Percentiles rank a stretch among this genome's conserved stretches.
Evolutionary conservation across 2,113 vertebrate genomes (phyloP).

Genomic region (Amazona vittata): DNA sequence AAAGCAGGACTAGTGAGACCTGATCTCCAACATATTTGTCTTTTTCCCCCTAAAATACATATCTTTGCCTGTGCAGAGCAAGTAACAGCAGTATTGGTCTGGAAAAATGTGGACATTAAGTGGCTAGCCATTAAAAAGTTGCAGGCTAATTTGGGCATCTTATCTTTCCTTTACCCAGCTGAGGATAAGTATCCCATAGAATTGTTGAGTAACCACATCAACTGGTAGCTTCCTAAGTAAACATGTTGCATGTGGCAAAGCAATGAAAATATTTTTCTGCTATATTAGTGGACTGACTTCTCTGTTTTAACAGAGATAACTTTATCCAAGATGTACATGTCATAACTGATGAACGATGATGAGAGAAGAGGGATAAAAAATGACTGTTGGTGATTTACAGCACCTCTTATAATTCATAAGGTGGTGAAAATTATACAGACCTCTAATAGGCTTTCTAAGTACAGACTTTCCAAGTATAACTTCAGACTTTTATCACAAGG

Average conservation of each 20-base stretch:
- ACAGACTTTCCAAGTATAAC: slow-evolving; percentile 30
- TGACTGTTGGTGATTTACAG: not conserved
- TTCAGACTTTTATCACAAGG: not conserved
- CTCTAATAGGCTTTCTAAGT: slow-evolving; percentile 28
- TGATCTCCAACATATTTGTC: not conserved
- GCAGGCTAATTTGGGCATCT: not conserved
- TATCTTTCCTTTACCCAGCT: not conserved
- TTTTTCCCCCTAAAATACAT: not conserved
- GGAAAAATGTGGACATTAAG: not conserved
- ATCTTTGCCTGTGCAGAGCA: not conserved
- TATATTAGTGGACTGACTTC: not conserved
- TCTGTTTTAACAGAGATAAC: not conserved
- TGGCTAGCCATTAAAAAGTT: not conserved
- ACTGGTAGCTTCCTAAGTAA: not conserved
- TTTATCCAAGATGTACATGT: not conserved
- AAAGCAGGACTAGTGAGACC: not conserved
- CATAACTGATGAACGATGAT: not conserved
- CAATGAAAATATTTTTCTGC: not conserved
- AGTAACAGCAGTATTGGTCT: not conserved
- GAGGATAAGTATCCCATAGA: not conserved
- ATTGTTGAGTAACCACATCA: not conserved
- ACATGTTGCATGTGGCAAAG: not conserved
- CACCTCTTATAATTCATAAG: not conserved
- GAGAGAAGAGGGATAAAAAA: not conserved
- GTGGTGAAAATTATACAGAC: not conserved